Evolutionary conservation across 2,797 vertebrate genomes (phyloP).

Genomic region (Acanthurus leucopareius): DNA sequence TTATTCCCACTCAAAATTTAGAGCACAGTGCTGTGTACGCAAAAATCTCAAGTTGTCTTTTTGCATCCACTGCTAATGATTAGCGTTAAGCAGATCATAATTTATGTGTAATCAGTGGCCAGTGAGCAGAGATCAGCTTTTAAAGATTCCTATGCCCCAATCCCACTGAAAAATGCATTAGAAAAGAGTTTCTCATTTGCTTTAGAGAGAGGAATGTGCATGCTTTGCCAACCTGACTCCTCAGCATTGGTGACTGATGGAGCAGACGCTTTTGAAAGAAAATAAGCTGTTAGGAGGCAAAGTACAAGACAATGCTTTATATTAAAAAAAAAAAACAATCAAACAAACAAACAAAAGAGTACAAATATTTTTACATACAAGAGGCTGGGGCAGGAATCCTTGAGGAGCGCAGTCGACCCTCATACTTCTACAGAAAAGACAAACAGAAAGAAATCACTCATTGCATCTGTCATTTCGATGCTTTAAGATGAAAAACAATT

Average conservation of each 20-base stretch:
- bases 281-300: slow-evolving; percentile 56
- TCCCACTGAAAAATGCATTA: slow-evolving; percentile 19
- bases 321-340: too few relatives aligned
- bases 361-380: slow-evolving; percentile 82
- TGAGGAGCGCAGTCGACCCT: slow-evolving; percentile 87
- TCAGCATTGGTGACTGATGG: slow-evolving; percentile 56
- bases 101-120: not conserved
- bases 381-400: slow-evolving; percentile 90
- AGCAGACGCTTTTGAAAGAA: slow-evolving; percentile 74
- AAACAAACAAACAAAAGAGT: not conserved
- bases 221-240: slow-evolving; percentile 79
- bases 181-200: slow-evolving; percentile 11
- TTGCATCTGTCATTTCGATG: not conserved
- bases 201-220: slow-evolving; percentile 56
- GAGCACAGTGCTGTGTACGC: not conserved
- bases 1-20: not conserved
- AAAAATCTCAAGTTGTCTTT: not conserved
- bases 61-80: not conserved
- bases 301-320: slow-evolving; percentile 1
- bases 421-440: slow-evolving; percentile 85
- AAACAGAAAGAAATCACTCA: not conserved
- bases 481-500: not conserved
- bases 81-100: slow-evolving; percentile 1
- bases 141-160: slow-evolving; percentile 14
- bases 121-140: slow-evolving; percentile 7